Evolutionary conservation across 2,888 invertebrate species (phyloP), one percentile per base, ranked within the genome.

Genomic region (Autographa pulchrina): DNA sequence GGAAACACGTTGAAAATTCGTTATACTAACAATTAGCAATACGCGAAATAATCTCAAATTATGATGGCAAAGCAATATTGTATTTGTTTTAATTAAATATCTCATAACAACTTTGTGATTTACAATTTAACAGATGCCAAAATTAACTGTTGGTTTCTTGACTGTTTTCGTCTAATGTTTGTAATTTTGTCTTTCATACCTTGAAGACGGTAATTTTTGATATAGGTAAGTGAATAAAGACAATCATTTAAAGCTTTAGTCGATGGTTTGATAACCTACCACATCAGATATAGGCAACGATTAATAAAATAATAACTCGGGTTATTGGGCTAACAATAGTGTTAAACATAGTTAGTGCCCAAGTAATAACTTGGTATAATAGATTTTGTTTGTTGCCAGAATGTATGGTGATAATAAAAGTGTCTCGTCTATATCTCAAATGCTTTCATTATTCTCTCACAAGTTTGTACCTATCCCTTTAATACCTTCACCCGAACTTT

Each of bases 401-500:
- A 6, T 20, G 11, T 56, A 13, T 41, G 60, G 20, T 35, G 38
- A 56, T 54, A 72, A 63, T 69, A 69, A 63, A 67, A 65, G 68
- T 77, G 56, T 64, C 73, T 66, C 68, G 18, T 32, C 54, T 68
- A 62, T 74, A 62, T 73, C 74, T 70, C 67, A 73, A 63, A 74
- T 71, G 76, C 76, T 72, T 76, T 79, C 76, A 78, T 84, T 84
- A 84, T 81, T 78, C 76, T 64, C 81, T 80, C 81, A 83, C 77
- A 86, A 86, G 80, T 86, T 84, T 84, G 74, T 85, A 81, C 77
- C 62, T 75, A 82, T 77, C 82, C 81, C 81, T 85, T 81, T 82
- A 83, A 87, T 85, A 87, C 85, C 86, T 82, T 79, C 83, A 75
- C 74, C 77, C 85, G 82, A 92, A 92, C 90, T 90, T 89, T 83